These are phyloP conservation scores for Grus americana DNA, from an alignment of 2,113 vertebrate genomes.

Conservation along the genomic window DNA sequence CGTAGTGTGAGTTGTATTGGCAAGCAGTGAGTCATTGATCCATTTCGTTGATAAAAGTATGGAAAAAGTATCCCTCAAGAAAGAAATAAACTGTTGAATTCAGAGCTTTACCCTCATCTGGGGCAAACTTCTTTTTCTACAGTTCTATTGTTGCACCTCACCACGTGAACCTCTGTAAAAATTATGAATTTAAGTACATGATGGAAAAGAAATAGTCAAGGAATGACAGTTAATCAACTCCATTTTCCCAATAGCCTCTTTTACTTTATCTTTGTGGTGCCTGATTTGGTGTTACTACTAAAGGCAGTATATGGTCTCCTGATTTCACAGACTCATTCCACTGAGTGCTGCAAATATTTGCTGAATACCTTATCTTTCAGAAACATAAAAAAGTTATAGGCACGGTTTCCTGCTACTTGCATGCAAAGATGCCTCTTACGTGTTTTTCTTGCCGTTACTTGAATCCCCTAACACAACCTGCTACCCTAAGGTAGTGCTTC, in stretches of 20 bases:
- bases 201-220: not conserved
- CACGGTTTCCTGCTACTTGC: not conserved
- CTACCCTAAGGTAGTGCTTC: not conserved
- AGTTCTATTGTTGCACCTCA: not conserved
- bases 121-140: not conserved
- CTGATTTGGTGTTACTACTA: not conserved
- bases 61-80: not conserved
- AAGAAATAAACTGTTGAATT: conserved; percentile 17
- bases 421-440: not conserved
- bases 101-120: not conserved
- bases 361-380: not conserved
- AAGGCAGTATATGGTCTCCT: not conserved
- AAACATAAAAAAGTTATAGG: not conserved
- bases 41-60: conserved; percentile 3
- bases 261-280: not conserved
- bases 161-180: not conserved
- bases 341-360: not conserved
- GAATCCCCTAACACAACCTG: not conserved
- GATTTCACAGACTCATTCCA: not conserved
- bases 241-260: not conserved
- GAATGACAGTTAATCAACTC: not conserved
- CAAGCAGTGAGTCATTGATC: conserved; percentile 49
- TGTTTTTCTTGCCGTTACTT: not conserved
- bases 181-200: not conserved
- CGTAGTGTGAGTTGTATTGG: not conserved